phyloP scores from a whole-genome alignment of 2,888 invertebrate genomes.

The Nipponacmea schrenckii region DNA sequence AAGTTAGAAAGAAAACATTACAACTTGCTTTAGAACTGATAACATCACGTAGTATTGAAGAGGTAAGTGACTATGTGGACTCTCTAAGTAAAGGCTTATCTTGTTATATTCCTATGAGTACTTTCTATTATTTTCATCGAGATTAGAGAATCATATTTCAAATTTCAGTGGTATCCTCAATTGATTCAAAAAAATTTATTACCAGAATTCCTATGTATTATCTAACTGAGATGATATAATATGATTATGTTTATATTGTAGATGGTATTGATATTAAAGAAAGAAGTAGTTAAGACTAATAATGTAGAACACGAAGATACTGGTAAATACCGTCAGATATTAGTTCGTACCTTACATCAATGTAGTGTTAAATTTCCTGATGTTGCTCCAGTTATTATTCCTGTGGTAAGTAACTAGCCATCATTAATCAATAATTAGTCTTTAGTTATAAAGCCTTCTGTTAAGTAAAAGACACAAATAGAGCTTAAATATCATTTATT shows the following conservation, averaged over 20 bases:
- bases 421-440: not conserved
- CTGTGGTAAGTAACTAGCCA: conserved; percentile 73
- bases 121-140: no score
- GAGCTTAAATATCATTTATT: no score
- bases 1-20: conserved; percentile 88
- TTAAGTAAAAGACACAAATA: no score
- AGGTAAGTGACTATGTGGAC: conserved; percentile 71
- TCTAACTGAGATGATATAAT: no score
- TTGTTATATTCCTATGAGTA: no score
- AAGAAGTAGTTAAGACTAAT: conserved; percentile 90
- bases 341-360: conserved; percentile 93
- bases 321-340: conserved; percentile 91
- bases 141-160: no score
- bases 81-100: no score
- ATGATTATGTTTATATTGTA: conserved; percentile 35
- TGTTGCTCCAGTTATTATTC: conserved; percentile 91
- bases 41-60: conserved; percentile 90
- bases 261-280: conserved; percentile 90
- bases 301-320: conserved; percentile 92
- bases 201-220: no score
- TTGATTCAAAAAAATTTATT: no score
- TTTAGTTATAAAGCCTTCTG: no score
- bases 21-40: conserved; percentile 89
- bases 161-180: no score
- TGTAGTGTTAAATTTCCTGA: conserved; percentile 92